These are phyloP conservation scores for Keiferia lycopersicella DNA, from an alignment of 2,888 invertebrate species.

Conservation along the genomic window DNA sequence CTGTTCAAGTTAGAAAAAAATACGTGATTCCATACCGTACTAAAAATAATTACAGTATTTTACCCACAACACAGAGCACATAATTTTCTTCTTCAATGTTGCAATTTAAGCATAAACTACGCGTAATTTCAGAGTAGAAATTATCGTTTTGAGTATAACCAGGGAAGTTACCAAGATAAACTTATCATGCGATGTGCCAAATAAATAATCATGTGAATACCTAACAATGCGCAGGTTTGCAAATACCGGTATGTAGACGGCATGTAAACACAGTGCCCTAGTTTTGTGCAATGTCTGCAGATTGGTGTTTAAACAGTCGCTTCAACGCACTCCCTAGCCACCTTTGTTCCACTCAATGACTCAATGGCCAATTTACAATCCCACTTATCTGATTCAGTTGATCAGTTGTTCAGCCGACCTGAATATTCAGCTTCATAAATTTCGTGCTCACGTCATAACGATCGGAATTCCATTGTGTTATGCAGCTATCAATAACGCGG, in stretches of 20 bases:
- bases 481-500: slow-evolving; percentile 41
- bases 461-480: slow-evolving; percentile 64
- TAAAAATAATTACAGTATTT: neutral
- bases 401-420: slow-evolving; percentile 73
- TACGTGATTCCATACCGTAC: neutral
- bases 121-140: neutral
- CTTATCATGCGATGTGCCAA: slow-evolving; percentile 5
- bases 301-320: slow-evolving; percentile 67
- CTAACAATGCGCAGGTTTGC: slow-evolving; percentile 14
- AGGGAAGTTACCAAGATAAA: neutral
- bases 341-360: slow-evolving; percentile 67
- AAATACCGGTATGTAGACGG: slow-evolving; percentile 21
- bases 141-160: neutral
- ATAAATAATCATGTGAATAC: slow-evolving; percentile 12
- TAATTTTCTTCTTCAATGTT: neutral
- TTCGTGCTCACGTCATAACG: slow-evolving; percentile 57
- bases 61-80: neutral
- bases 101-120: neutral
- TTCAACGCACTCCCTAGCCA: slow-evolving; percentile 61
- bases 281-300: slow-evolving; percentile 47
- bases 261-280: slow-evolving; percentile 65
- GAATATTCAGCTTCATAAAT: slow-evolving; percentile 71
- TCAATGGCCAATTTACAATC: slow-evolving; percentile 72
- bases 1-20: neutral
- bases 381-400: slow-evolving; percentile 74